Evolutionary conservation across 2,113 vertebrate genomes (phyloP), one percentile per base, ranked within the genome.

Genomic region (Brachirus orientalis): DNA sequence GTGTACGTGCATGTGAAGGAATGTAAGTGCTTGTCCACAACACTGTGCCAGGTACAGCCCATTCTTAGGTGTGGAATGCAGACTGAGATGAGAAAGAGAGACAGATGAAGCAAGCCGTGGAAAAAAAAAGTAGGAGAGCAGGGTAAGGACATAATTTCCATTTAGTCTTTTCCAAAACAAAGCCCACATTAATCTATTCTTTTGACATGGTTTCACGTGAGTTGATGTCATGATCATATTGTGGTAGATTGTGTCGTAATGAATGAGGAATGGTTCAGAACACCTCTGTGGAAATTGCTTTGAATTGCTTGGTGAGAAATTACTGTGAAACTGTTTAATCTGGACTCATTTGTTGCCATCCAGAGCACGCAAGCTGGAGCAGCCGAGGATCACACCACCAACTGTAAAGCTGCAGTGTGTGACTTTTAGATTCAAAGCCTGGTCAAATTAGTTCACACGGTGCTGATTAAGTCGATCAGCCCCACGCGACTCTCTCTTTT

Each of bases 51-150:
- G 71, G 80, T 81, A 71, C 72, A 63, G 16, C 55, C 71, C 71
- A 62, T 67, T 13, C 50, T 22, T 35, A 77, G 69, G 78, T 81
- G 77, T 46, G 75, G 80, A 86, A 73, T 79, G 64, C 55, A 80
- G 16, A 33, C 44, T 40, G 35, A 45, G 57, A 17, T 1, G 11
- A 50, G 19, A 57, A 12, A 58, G 40, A 38, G n/a, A 28, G 51
- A 18, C n/a, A 37, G 9, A 52, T 6, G 12, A 48, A 72, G 35
- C 11, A 44, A 66, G 20, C 58, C 8, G n/a, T n/a, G n/a, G n/a
- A n/a, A 28, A 35, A 58, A 37, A 43, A 20, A 3, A 8, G 3
- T n/a, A 37, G 22, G 33, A 44, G 11, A 51, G n/a, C 4, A 2
- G 0, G 6, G 69, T 10, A 13, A 33, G 45, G 20, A 38, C 2